These are phyloP conservation scores for Rhimphoctona megacephalus DNA, from an alignment of 2,888 invertebrate genomes.

Conservation along the genomic window DNA sequence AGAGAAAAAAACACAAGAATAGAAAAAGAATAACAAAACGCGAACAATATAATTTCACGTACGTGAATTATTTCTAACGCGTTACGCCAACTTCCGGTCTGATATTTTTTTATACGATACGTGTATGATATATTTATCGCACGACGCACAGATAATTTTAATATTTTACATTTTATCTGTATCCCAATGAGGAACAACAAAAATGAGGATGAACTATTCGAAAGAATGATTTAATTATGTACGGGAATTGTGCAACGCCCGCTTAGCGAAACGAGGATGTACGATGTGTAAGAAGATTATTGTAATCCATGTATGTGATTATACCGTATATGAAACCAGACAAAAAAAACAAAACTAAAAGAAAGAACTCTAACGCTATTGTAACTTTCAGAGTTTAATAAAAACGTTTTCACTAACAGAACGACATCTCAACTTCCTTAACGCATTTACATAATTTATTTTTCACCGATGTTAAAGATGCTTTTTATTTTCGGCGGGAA, in stretches of 20 bases:
- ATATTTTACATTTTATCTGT: slow-evolving; percentile 42
- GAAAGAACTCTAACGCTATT: slow-evolving; percentile 81
- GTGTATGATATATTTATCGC: slow-evolving; percentile 62
- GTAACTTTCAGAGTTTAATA: slow-evolving; percentile 83
- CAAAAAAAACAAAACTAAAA: slow-evolving; percentile 65
- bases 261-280: slow-evolving; percentile 54
- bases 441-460: neutral
- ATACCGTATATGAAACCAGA: slow-evolving; percentile 66
- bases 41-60: slow-evolving; percentile 41
- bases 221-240: slow-evolving; percentile 45
- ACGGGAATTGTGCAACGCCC: slow-evolving; percentile 33
- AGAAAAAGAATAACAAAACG: slow-evolving; percentile 61
- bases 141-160: slow-evolving; percentile 69
- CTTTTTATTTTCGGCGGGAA: neutral
- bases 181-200: neutral
- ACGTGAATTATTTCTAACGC: slow-evolving; percentile 61
- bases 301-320: slow-evolving; percentile 77
- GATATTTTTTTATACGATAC: slow-evolving; percentile 71
- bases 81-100: slow-evolving; percentile 65
- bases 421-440: slow-evolving; percentile 1
- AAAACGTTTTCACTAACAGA: slow-evolving; percentile 82
- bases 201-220: slow-evolving; percentile 7
- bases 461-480: too few species aligned
- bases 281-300: slow-evolving; percentile 68
- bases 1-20: slow-evolving; percentile 34